phyloP scores from a whole-genome alignment of 2,797 vertebrate genomes.

The Tangara arthus region DNA sequence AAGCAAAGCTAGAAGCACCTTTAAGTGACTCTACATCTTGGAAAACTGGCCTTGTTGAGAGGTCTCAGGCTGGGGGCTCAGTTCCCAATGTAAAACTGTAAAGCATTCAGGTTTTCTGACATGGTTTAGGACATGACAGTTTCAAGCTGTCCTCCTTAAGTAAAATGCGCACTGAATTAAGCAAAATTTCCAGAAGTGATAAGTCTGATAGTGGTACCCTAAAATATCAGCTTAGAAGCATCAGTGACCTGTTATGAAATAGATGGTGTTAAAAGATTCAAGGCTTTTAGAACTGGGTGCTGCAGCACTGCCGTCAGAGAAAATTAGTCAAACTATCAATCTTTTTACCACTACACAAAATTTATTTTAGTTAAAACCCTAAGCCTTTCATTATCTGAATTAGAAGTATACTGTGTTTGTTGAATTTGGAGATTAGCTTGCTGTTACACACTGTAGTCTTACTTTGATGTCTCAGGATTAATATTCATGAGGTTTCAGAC shows the following conservation, averaged over 20 bases:
- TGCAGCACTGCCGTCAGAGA: neutral
- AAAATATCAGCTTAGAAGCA: neutral
- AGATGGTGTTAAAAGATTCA: neutral
- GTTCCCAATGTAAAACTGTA: neutral
- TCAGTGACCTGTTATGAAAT: neutral
- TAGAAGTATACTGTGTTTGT: slow-evolving; percentile 40
- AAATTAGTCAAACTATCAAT: slow-evolving; percentile 7
- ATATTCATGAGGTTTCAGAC: slow-evolving; percentile 45
- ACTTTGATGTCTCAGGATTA: slow-evolving; percentile 38
- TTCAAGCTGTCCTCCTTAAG: neutral
- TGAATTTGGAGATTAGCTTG: slow-evolving; percentile 5
- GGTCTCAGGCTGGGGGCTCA: neutral
- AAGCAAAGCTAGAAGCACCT: neutral
- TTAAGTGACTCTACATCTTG: too few species aligned
- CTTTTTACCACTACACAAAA: neutral
- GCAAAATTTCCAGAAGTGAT: neutral
- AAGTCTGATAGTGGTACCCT: neutral
- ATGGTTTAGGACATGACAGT: neutral
- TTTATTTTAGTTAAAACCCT: neutral
- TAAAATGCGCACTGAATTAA: neutral
- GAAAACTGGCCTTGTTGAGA: neutral
- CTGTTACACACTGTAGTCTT: neutral
- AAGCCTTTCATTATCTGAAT: slow-evolving; percentile 56
- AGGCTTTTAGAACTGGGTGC: neutral
- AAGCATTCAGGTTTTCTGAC: neutral